Base-by-base conservation (phyloP, 2,113 vertebrate species). In the Eptatretus burgeri region DNA sequence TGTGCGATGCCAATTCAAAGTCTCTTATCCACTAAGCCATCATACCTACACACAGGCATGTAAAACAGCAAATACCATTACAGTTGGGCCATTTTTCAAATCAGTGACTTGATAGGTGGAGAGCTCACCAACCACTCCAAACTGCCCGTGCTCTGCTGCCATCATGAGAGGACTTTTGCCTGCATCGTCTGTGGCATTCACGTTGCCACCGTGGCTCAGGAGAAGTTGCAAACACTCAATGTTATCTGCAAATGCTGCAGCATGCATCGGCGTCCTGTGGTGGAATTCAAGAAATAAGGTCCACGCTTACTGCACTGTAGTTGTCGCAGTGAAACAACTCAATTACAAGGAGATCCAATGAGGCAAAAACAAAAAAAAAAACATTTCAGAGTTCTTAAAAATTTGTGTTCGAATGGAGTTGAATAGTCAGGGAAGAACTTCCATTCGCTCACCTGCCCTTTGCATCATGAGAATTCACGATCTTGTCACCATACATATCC, bases 121-220 rank as follows among this genome's bases (percentile, higher is more conserved):
- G 2, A 51, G 72, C 81, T 1, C 70, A 95, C 89, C 89, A 8
- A 89, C 80, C 51, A 81, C 81, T 18, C 75, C 75, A 0, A 79
- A 82, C 72, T 84, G 85, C 64, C 89, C 88, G 1, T 77, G 75
- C 71, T 84, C 80, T 1, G 86, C 85, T 8, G 87, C 85, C 51
- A 86, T 74, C 88, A 93, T 96, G 63, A 96, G 78, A 52, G 86
- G 77, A 2, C 85, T 85, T 70, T 77, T 78, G 68, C 85, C 85
- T 41, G 74, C 65, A 20, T 78, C 73, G 76, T 94, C 85, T 3
- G 79, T 76, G 51, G 73, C 70, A 66, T 93, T 78, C 70, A 93
- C 80, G 68, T 85, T 78, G 1, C 83, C 80, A 17, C 80, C 79
- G 68, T 82, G 82, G 71, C 74, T 74, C 74, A 96, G 77, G n/a